Evolutionary conservation across 1,140 invertebrate genomes (phyloP).

Genomic region (Condylostylus longicornis): DNA sequence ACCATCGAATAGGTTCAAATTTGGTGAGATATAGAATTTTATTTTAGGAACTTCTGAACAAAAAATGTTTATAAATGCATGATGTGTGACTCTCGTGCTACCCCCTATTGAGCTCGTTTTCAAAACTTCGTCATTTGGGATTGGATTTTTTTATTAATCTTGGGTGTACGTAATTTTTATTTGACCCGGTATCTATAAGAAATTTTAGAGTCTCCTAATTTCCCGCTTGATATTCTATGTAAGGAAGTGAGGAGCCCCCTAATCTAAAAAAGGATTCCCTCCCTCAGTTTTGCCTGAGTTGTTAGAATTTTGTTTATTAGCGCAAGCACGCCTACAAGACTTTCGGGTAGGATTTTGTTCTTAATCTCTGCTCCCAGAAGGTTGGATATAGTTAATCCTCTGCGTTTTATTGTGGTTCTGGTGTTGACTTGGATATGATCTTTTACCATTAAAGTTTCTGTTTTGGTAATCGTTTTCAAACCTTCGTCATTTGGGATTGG

Average conservation of each 20-base stretch:
- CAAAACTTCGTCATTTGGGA: conserved; percentile 1
- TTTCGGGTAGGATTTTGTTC: too few species aligned
- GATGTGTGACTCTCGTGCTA: conserved; percentile 2
- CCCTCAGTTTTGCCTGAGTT: too few species aligned
- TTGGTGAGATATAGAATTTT: conserved; percentile 5
- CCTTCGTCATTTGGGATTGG: conserved; percentile 1
- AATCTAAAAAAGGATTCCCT: too few species aligned
- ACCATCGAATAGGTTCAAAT: conserved; percentile 1
- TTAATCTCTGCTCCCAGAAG: too few species aligned
- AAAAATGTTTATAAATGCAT: conserved; percentile 4
- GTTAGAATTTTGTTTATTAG: too few species aligned
- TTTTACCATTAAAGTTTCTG: too few species aligned
- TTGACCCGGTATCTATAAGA: conserved; percentile 6
- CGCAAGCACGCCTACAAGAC: too few species aligned
- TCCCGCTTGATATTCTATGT: too few species aligned
- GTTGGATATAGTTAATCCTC: too few species aligned
- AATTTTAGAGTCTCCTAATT: conserved; percentile 5
- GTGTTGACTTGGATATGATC: too few species aligned
- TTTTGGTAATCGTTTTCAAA: conserved; percentile 4
- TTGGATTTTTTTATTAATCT: conserved; percentile 3
- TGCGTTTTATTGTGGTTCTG: too few species aligned
- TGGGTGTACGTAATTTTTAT: conserved; percentile 8
- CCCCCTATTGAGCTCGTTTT: conserved; percentile 4
- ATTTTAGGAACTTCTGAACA: not conserved
- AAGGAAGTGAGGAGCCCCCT: too few species aligned